Evolutionary conservation across 2,113 vertebrate species (phyloP), one percentile per base, ranked within the genome.

Genomic region (Piprites chloris): DNA sequence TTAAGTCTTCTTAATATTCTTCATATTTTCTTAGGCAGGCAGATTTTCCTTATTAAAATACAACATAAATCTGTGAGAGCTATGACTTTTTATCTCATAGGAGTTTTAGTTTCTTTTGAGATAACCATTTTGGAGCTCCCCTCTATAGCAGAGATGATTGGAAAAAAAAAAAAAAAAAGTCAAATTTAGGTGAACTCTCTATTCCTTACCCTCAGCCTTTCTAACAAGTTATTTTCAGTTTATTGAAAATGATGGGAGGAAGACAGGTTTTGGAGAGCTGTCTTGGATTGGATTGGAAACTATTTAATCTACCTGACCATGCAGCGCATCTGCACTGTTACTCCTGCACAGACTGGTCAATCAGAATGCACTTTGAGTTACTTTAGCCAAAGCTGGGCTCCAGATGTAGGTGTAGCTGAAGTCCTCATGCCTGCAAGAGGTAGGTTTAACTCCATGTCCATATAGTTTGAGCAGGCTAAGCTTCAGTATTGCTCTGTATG

Each of bases 381-480:
- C n/a, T 76, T 76, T 47, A 47, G 32, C 47, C 9, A 1, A 37
- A 35, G 20, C 55, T 84, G 35, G 10, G 49, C 41, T n/a, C 7
- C 41, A 22, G 39, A 52, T 0, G 1, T 28, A 37, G 63, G 23
- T n/a, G 32, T 46, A 67, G 49, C 42, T 56, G 33, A 59, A 83
- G 44, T 37, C 37, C 73, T 37, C 10, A 1, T 30, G 46, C 41
- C 62, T 44, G 27, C 1, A 0, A 81, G 69, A 80, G 16, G 33
- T 3, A 28, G 27, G 30, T 27, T 80, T 72, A 50, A 20, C 14
- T 66, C 35, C 16, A 17, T 0, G 0, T 42, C n/a, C 14, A 0
- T 3, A 5, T n/a, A 14, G n/a, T 33, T 26, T 0, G 2, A 47
- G 39, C 14, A 6, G 14, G 28, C n/a, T 27, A 7, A 71, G 41